Base-by-base conservation (phyloP, 2,797 vertebrate species). In the Pantherophis alleghaniensis region DNA sequence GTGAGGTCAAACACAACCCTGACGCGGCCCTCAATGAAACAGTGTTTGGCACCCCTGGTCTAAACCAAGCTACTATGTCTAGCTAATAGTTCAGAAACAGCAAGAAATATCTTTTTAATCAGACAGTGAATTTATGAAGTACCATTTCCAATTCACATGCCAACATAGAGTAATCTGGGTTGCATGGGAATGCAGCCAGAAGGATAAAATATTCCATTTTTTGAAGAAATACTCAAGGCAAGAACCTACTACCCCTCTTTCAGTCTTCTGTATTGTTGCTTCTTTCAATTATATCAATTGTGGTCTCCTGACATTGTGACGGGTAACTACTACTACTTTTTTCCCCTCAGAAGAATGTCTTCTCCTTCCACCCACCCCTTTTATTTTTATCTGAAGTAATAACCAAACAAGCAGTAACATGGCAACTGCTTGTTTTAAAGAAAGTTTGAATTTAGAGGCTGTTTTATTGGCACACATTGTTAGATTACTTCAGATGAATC, bases 101-200 rank as follows among this genome's bases (percentile, higher is more conserved):
- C 74, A 90, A 92, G 87, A 92, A 3, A 1, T 22, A 92, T 14
- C 24, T 92, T 92, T 91, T 92, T 86, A 56, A 66, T 90, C 11
- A 88, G 69, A 94, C 20, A 95, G 55, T 16, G 56, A 53, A 66
- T 7, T 74, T 87, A 57, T 66, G 89, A 93, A 89, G 86, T 91
- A 2, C 90, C 83, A 32, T 92, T 86, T 88, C 86, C 79, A 93
- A 95, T 89, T 74, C 79, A 37, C 1, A 47, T 83, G 22, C 55
- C 22, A 89, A 92, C n/a, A 91, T 55, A 88, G 89, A 90, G 42
- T 51, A 90, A 90, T 63, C 61, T 69, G 28, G 66, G 22, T 6
- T 95, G 0, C 3, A 56, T 28, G 69, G 90, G 89, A 47, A 90
- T 42, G 32, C 53, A 60, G 61, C 42, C 18, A 47, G 66, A 28